Evolutionary conservation across 1,140 invertebrate species (phyloP).

Genomic region (Glomeris maerens): DNA sequence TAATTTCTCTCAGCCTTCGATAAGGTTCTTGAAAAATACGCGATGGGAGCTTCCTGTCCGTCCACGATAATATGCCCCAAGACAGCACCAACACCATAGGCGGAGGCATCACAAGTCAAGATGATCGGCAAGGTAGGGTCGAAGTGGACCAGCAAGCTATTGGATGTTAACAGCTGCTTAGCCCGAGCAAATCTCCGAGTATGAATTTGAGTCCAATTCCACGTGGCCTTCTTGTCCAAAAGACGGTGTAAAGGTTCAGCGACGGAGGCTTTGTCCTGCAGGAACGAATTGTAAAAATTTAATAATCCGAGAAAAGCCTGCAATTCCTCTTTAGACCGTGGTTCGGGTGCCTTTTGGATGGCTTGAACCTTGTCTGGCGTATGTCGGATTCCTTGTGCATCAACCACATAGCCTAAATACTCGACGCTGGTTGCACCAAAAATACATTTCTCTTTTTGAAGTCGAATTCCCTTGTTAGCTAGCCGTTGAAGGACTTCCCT

Average conservation of each 20-base stretch:
- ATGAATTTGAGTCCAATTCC: slow-evolving; percentile 10
- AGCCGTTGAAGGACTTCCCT: slow-evolving; percentile 6
- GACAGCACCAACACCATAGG: too few relatives aligned
- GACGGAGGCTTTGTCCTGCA: too few relatives aligned
- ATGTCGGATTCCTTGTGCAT: neutral
- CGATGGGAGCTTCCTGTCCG: slow-evolving; percentile 18
- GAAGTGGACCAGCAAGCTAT: slow-evolving; percentile 22
- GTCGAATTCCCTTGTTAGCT: too few relatives aligned
- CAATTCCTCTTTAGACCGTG: neutral
- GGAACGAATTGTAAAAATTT: too few relatives aligned
- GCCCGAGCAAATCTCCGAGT: slow-evolving; percentile 22
- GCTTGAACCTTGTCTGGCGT: neutral
- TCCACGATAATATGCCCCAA: slow-evolving; percentile 23
- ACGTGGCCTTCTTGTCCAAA: too few relatives aligned
- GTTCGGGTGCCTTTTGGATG: neutral
- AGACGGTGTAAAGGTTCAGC: too few relatives aligned
- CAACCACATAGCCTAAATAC: slow-evolving; percentile 6
- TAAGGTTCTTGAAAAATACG: too few relatives aligned
- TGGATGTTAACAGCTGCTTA: too few relatives aligned
- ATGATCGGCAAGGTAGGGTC: slow-evolving; percentile 20
- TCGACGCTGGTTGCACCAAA: too few relatives aligned
- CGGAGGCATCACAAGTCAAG: too few relatives aligned
- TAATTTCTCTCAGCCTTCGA: too few relatives aligned
- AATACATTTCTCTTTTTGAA: slow-evolving; percentile 6
- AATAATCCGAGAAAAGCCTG: too few relatives aligned